A percentile compares a stretch with the other conserved stretches of the same genome.
Evolutionary conservation across 2,113 vertebrate species (phyloP).

Genomic region (Pimephales promelas): DNA sequence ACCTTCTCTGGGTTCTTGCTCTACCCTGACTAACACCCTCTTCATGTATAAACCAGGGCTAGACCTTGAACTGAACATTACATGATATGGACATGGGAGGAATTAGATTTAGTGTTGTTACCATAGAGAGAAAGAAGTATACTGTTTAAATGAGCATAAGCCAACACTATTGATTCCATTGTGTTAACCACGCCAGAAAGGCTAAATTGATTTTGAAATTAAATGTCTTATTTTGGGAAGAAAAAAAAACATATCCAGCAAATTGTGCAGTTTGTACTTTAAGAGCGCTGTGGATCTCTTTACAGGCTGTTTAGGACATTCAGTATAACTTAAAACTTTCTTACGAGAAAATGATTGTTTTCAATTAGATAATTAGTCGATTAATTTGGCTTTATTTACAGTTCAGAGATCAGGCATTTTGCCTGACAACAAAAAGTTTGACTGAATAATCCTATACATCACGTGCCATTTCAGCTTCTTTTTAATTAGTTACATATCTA

Average conservation of each 20-base stretch:
- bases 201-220: background rate
- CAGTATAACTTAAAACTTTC: background rate
- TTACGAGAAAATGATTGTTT: background rate
- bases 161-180: background rate
- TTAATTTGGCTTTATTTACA: background rate
- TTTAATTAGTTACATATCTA: background rate
- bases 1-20: conserved; percentile 93
- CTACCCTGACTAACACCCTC: conserved; percentile 76
- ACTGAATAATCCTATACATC: background rate
- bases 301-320: background rate
- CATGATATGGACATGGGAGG: conserved; percentile 4
- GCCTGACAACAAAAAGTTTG: background rate
- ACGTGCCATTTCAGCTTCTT: background rate
- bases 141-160: background rate
- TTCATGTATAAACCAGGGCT: conserved; percentile 47
- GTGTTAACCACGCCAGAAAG: background rate
- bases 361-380: background rate
- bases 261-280: background rate
- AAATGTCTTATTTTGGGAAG: background rate
- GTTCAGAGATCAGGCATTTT: background rate
- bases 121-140: background rate
- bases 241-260: background rate
- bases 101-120: conserved; percentile 11
- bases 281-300: background rate
- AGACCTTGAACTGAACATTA: conserved; percentile 39